A percentile compares a stretch with the other conserved stretches of the same genome.
Conservation (phyloP, 2,113 vertebrate species). For the Caranx melampygus region DNA sequence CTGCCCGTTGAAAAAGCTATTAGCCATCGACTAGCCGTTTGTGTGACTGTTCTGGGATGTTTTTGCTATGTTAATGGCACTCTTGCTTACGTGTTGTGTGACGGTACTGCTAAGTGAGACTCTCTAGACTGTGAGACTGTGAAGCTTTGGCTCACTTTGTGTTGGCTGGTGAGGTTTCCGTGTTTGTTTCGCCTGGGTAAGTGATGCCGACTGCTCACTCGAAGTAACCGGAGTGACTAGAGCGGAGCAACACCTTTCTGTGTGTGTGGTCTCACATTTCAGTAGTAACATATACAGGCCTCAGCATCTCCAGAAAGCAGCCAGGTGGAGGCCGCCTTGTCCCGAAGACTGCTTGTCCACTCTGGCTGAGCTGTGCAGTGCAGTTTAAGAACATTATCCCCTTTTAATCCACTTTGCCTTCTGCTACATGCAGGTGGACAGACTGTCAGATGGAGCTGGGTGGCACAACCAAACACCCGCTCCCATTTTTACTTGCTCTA, state of each 20-base stretch:
- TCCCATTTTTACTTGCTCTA: conserved; percentile 9
- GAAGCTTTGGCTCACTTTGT: neutral
- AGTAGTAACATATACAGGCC: neutral
- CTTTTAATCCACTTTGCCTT: conserved; percentile 85
- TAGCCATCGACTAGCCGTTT: neutral
- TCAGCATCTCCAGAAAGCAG: conserved; percentile 10
- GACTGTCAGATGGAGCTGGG: conserved; percentile 61
- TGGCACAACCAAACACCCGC: conserved; percentile 31
- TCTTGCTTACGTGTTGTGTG: accelerated
- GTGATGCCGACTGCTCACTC: neutral
- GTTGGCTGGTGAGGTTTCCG: neutral
- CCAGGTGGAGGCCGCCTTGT: conserved; percentile 1
- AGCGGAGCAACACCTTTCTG: neutral
- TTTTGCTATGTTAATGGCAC: neutral
- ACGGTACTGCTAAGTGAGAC: no score
- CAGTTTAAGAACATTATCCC: conserved; percentile 85
- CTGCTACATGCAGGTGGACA: conserved; percentile 79
- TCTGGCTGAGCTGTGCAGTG: conserved; percentile 49
- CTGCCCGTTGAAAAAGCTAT: neutral
- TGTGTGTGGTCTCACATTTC: conserved; percentile 11
- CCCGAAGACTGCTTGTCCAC: conserved; percentile 36
- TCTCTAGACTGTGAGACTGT: accelerated
- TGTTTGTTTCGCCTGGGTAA: neutral
- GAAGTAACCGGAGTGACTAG: neutral
- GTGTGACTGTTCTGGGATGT: neutral